phyloP scores from a whole-genome alignment of 2,797 vertebrate species.

The Tolypeutes matacus region DNA sequence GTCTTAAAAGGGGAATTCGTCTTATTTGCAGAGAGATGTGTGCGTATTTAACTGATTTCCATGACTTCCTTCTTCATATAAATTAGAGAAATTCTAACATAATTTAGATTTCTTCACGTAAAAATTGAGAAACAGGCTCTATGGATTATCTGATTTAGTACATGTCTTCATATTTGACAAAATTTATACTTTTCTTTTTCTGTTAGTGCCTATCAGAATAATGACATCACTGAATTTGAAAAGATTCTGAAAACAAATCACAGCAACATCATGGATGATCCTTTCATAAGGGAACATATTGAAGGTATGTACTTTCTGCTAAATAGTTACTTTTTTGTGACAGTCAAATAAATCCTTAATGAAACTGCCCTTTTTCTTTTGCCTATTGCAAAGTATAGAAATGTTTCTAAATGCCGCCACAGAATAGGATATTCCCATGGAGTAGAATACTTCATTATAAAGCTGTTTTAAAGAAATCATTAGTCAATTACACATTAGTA shows the following conservation, averaged over 20 bases:
- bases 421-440: neutral
- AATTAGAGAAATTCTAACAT: slow-evolving; percentile 13
- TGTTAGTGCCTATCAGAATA: slow-evolving; percentile 99
- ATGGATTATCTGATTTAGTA: slow-evolving; percentile 74
- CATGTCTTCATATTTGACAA: slow-evolving; percentile 69
- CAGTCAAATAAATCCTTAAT: neutral
- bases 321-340: neutral
- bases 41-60: slow-evolving; percentile 56
- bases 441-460: neutral
- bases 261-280: slow-evolving; percentile 99
- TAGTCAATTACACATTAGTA: neutral
- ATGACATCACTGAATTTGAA: slow-evolving; percentile 99
- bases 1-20: neutral
- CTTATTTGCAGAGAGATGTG: slow-evolving; percentile 55
- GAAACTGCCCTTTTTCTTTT: slow-evolving; percentile 8
- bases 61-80: neutral
- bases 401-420: slow-evolving; percentile 44
- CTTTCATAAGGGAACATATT: slow-evolving; percentile 99
- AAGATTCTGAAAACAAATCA: slow-evolving; percentile 99
- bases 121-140: slow-evolving; percentile 26
- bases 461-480: slow-evolving; percentile 41
- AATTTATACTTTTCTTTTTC: slow-evolving; percentile 69
- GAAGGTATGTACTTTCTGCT: slow-evolving; percentile 91
- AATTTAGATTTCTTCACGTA: slow-evolving; percentile 56
- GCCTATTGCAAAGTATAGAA: neutral